Conservation (phyloP, 2,797 vertebrate species). For the Ibycter americanus region DNA sequence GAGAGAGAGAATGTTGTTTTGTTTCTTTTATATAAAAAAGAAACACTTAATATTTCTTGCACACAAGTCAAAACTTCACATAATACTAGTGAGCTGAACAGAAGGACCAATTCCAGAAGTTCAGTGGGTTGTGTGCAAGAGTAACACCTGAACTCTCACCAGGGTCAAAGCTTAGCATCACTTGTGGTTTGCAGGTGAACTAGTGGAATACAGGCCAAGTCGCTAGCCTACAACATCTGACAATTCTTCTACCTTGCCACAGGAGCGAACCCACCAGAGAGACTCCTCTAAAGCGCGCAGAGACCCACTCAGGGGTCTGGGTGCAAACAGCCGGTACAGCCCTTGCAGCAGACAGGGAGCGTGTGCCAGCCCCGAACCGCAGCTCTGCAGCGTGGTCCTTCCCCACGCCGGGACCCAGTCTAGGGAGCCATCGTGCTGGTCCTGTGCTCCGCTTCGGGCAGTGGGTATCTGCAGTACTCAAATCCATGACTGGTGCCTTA, state of each 20-base stretch:
- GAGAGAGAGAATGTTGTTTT: not conserved
- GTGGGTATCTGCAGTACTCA: not conserved
- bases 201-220: not conserved
- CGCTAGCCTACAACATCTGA: not conserved
- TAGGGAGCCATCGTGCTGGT: fast-evolving
- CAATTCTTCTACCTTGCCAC: not conserved
- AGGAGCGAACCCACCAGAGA: not conserved
- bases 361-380: fast-evolving
- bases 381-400: not conserved
- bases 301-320: not conserved
- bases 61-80: not conserved
- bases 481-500: not conserved
- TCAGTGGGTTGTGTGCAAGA: not conserved
- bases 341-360: not conserved
- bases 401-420: not conserved
- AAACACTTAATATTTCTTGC: not conserved
- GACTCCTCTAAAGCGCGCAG: not conserved
- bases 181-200: not conserved
- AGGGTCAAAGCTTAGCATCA: not conserved
- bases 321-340: not conserved
- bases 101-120: not conserved
- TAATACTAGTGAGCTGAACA: not conserved
- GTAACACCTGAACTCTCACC: not conserved
- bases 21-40: not conserved
- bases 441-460: not conserved